These are phyloP conservation scores for Apodemus agrarius DNA, from an alignment of 2,797 vertebrate genomes.

Conservation along the genomic window DNA sequence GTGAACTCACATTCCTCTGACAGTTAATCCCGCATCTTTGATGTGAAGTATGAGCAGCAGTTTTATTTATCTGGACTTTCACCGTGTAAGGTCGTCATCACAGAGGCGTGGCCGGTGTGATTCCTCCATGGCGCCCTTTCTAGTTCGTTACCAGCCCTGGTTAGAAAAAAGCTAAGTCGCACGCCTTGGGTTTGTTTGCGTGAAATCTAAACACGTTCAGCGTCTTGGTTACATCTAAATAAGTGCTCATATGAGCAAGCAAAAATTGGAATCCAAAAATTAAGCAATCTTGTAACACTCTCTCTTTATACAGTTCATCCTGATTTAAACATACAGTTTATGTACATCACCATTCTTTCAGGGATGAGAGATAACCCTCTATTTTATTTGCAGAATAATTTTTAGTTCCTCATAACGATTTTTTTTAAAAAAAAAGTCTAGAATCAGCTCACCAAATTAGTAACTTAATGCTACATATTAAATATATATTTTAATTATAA, in stretches of 20 bases:
- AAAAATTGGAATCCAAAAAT: slow-evolving; percentile 1
- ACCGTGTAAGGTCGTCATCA: accelerated
- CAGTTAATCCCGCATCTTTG: neutral
- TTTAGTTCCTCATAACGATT: neutral
- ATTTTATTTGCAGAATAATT: slow-evolving; percentile 43
- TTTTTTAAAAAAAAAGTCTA: slow-evolving; percentile 4
- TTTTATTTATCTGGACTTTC: neutral
- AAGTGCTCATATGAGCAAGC: neutral
- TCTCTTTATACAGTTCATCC: neutral
- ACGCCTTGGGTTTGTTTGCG: neutral
- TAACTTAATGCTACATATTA: slow-evolving; percentile 41
- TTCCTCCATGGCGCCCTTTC: neutral
- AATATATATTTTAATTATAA: slow-evolving; percentile 33
- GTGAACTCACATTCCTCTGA: neutral
- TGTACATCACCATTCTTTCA: neutral
- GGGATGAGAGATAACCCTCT: neutral
- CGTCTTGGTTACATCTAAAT: neutral
- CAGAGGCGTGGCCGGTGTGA: neutral
- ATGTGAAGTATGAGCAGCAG: neutral
- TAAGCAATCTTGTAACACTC: neutral
- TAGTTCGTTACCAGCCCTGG: neutral
- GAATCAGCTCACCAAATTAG: neutral
- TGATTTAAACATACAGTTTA: neutral
- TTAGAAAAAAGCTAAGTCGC: neutral
- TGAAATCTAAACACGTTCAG: neutral